These are phyloP conservation scores for Cataglyphis livida DNA, from an alignment of 2,888 invertebrate species.

Conservation along the genomic window DNA sequence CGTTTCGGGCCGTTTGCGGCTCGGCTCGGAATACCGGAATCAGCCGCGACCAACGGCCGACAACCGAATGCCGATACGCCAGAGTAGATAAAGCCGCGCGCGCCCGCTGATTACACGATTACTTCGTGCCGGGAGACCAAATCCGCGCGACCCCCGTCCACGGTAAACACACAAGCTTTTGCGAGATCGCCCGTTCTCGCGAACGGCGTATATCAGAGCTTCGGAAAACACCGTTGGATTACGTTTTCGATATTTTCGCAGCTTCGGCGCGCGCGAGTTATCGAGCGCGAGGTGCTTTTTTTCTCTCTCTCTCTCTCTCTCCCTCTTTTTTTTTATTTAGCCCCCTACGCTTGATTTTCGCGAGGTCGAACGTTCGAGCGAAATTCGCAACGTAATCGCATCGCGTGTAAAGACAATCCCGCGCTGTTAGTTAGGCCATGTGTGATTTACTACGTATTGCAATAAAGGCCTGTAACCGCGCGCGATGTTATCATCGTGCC, in stretches of 20 bases:
- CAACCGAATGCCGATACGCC: conserved; percentile 49
- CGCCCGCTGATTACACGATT: conserved; percentile 55
- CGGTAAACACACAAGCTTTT: conserved; percentile 51
- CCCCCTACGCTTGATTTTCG: conserved; percentile 9
- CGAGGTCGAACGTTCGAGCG: conserved; percentile 2
- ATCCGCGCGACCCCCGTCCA: conserved; percentile 21
- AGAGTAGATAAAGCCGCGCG: conserved; percentile 47
- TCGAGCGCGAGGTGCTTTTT: conserved; percentile 13
- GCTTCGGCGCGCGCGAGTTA: conserved; percentile 33
- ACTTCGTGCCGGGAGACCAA: conserved; percentile 41
- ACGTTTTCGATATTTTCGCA: conserved; percentile 54
- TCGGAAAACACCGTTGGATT: conserved; percentile 32
- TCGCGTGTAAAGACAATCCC: conserved; percentile 55
- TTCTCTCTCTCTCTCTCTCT: no score
- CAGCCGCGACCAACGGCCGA: conserved; percentile 5
- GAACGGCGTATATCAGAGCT: conserved; percentile 40
- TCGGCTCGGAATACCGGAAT: conserved; percentile 58
- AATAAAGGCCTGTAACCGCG: conserved; percentile 52
- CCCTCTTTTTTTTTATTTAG: not conserved
- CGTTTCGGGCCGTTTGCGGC: conserved; percentile 70
- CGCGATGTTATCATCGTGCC: conserved; percentile 49
- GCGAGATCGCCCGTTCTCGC: conserved; percentile 31
- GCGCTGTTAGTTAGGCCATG: conserved; percentile 47
- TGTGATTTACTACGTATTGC: conserved; percentile 56
- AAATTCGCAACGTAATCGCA: conserved; percentile 52